A percentile compares a stretch with the other conserved stretches of the same genome.
phyloP scores from a whole-genome alignment of 2,113 vertebrate genomes.

The Clinocottus analis region DNA sequence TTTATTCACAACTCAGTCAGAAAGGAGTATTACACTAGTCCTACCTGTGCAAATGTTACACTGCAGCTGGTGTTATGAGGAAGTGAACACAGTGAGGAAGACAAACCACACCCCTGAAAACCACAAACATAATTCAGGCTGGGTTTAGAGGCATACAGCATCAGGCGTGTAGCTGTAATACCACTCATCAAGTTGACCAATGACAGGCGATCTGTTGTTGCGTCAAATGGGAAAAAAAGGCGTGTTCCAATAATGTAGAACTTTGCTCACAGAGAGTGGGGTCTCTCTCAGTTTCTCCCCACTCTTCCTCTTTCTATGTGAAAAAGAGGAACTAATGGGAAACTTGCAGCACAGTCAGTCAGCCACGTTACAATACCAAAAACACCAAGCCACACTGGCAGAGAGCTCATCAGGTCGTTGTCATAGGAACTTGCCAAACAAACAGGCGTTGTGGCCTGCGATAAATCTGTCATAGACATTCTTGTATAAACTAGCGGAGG shows the following conservation, averaged over 20 bases:
- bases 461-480: constrained; percentile 49
- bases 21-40: constrained; percentile 7
- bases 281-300: constrained; percentile 25
- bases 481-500: constrained; percentile 24
- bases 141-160: constrained; percentile 4
- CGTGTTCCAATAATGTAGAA: constrained; percentile 15
- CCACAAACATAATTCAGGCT: constrained; percentile 37
- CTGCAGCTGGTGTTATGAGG: constrained; percentile 55
- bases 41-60: constrained; percentile 35
- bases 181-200: constrained; percentile 26
- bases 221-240: neutral
- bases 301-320: constrained; percentile 55
- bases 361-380: constrained; percentile 26
- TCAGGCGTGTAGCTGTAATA: constrained; percentile 39
- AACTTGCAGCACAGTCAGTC: constrained; percentile 22
- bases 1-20: constrained; percentile 23
- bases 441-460: constrained; percentile 51
- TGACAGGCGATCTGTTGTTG: neutral
- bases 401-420: constrained; percentile 46
- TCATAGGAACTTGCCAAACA: constrained; percentile 67
- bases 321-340: constrained; percentile 52
- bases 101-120: constrained; percentile 55
- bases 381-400: constrained; percentile 40
- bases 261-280: neutral
- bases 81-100: constrained; percentile 60